phyloP scores from a whole-genome alignment of 2,113 vertebrate species.

The Euleptes europaea region DNA sequence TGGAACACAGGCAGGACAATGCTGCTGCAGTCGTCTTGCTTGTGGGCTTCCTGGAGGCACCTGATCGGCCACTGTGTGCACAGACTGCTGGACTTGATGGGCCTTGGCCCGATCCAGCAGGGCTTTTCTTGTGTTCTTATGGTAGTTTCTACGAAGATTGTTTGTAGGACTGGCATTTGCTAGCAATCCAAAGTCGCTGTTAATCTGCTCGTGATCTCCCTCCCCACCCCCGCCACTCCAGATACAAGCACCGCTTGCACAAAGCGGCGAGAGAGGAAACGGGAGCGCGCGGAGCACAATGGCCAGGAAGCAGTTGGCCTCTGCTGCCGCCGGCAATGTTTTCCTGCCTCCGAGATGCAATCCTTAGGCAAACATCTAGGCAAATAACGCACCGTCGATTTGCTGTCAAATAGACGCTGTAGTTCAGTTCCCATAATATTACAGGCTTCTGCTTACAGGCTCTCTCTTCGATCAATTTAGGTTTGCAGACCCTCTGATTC shows the following conservation, averaged over 20 bases:
- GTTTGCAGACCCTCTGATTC: too few species aligned
- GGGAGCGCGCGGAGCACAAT: not conserved
- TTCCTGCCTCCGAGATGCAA: not conserved
- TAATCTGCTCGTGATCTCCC: fast-evolving
- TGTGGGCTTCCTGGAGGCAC: too few species aligned
- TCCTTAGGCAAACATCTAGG: not conserved
- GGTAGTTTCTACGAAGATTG: too few species aligned
- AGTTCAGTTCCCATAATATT: not conserved
- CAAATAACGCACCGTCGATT: too few species aligned
- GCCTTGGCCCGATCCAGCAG: too few species aligned
- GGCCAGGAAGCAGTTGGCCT: slow-evolving; percentile 46
- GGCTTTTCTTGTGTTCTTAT: too few species aligned
- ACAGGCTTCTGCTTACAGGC: not conserved
- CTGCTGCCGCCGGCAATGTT: slow-evolving; percentile 5
- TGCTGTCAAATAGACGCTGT: not conserved
- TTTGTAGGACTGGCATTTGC: not conserved
- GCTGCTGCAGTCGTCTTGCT: too few species aligned
- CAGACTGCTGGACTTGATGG: too few species aligned
- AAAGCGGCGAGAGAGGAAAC: slow-evolving; percentile 44
- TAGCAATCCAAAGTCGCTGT: not conserved
- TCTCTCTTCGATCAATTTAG: not conserved
- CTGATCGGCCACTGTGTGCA: too few species aligned
- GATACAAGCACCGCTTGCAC: not conserved
- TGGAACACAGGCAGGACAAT: too few species aligned
- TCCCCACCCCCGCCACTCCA: too few species aligned